These are phyloP conservation scores for Gallinago paraguaiae DNA, from an alignment of 2,113 vertebrate species.

Conservation along the genomic window DNA sequence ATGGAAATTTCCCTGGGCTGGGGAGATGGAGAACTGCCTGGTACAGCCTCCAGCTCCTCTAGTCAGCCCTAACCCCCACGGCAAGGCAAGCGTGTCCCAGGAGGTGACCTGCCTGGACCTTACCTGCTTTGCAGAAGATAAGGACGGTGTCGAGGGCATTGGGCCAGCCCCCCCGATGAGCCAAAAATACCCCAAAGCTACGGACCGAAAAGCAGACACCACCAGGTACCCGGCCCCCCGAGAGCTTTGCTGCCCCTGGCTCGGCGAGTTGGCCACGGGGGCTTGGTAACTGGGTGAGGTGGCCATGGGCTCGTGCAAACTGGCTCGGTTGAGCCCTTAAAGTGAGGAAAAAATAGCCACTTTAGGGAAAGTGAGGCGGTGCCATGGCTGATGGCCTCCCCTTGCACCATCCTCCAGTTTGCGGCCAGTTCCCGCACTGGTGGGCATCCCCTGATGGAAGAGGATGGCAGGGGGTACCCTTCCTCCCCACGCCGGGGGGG, in stretches of 20 bases:
- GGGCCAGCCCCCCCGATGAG: neutral
- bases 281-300: rapidly evolving
- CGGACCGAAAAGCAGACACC: neutral
- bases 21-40: neutral
- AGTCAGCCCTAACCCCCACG: neutral
- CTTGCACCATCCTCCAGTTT: too few relatives aligned
- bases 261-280: neutral
- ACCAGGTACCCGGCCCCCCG: neutral
- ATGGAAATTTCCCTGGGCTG: neutral
- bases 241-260: neutral
- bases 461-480: neutral
- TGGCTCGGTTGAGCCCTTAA: rapidly evolving
- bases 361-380: too few relatives aligned
- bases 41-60: neutral
- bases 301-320: neutral
- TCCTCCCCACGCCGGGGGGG: neutral
- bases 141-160: neutral
- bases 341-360: neutral
- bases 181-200: neutral
- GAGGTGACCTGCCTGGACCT: neutral
- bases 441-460: too few relatives aligned
- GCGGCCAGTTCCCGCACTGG: too few relatives aligned
- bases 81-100: neutral
- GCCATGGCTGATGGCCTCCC: too few relatives aligned
- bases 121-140: neutral